Base-by-base conservation (phyloP, 2,113 vertebrate genomes). In the Mesitornis unicolor region DNA sequence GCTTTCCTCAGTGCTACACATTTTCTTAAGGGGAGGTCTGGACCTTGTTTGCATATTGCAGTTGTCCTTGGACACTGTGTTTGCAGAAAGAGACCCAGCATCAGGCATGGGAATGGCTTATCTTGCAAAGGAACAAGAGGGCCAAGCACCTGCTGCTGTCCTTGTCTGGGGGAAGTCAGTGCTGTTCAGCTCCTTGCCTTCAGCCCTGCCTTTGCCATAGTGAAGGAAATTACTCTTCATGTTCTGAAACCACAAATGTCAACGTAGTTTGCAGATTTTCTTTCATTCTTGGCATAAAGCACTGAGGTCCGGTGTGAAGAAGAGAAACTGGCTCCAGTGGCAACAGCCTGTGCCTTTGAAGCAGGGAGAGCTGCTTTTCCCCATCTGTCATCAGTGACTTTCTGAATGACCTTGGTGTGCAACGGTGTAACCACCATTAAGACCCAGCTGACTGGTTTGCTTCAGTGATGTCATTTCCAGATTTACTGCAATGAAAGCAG, bases 221-320 rank as follows among this genome's bases (percentile, higher is more conserved):
- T 4, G 25, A 87, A 64, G 53, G 78, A 91, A 91, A 95, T 73
- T 69, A 78, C 43, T 95, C 77, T 71, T 95, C 69, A 69, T 84
- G 40, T 94, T 95, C 87, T 89, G 81, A 87, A 91, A 16, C 78
- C 0, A 1, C 47, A 67, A 50, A 51, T 3, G 1, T 13, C 1
- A 1, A 31, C 86, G 88, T 50, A 61, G 17, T 25, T 71, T 51
- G 69, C 82, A 89, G 53, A 68, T 79, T 81, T 92, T 80, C 56
- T 36, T 83, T 92, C 71, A 51, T 60, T 38, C 61, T 86, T 89
- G 60, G 67, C 11, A 7, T 76, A 60, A 63, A 82, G 65, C 14
- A 67, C 42, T 2, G 1, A 73, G 40, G 48, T 9, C 53, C 0
- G 0, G 28, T 0, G 0, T 45, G 60, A 45, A 84, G 53, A 88